Conservation (phyloP, 2,797 vertebrate genomes). For the Chiroxiphia lanceolata region DNA sequence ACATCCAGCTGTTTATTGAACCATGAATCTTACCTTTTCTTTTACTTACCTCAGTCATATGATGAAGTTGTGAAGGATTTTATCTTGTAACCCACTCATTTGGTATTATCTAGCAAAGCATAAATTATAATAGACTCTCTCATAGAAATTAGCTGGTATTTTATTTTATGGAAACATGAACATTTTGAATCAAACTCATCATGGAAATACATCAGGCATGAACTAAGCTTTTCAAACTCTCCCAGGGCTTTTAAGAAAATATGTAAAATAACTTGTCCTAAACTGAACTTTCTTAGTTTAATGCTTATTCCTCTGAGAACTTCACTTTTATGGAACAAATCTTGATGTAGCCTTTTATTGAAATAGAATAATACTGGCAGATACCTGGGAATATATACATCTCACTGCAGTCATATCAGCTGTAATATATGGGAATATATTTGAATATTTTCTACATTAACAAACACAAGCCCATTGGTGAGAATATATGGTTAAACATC, state of each 20-base stretch:
- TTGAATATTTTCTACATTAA: slow-evolving; percentile 11
- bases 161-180: neutral
- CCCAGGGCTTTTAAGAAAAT: neutral
- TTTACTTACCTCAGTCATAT: neutral
- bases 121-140: neutral
- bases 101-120: neutral
- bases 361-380: slow-evolving; percentile 1
- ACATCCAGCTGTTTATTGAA: neutral
- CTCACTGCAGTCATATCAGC: neutral
- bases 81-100: neutral
- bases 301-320: neutral
- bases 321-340: neutral
- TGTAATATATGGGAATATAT: neutral
- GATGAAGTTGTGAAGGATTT: neutral
- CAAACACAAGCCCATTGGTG: slow-evolving; percentile 25
- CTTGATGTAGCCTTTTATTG: slow-evolving; percentile 22
- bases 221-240: neutral
- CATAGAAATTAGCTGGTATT: neutral
- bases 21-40: neutral
- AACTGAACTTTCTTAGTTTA: neutral
- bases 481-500: slow-evolving; percentile 15
- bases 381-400: neutral
- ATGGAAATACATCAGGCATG: neutral
- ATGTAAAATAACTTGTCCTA: neutral
- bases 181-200: neutral